These are phyloP conservation scores for Montifringilla adamsi DNA, from an alignment of 2,113 vertebrate species.

Conservation along the genomic window DNA sequence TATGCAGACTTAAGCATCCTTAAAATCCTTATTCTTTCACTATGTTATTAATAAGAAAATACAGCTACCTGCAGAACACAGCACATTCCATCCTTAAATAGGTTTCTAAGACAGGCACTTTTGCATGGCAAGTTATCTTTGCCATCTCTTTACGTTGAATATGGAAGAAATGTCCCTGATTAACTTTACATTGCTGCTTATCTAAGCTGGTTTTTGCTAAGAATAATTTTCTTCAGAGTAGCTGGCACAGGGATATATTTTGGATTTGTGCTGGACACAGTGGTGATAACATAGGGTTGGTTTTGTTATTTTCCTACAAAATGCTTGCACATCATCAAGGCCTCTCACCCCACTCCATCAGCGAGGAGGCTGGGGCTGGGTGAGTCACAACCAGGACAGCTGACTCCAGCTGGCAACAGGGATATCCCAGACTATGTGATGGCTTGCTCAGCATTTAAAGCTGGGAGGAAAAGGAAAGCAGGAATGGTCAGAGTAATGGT, in stretches of 20 bases:
- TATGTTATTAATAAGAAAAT: not conserved
- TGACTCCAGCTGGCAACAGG: not conserved
- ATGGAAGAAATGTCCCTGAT: not conserved
- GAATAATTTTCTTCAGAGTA: not conserved
- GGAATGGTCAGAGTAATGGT: not conserved
- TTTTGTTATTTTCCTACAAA: not conserved
- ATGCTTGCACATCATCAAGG: not conserved
- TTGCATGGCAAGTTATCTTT: not conserved
- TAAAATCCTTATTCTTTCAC: not conserved
- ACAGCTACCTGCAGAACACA: not conserved
- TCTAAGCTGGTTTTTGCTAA: not conserved
- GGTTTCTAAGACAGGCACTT: not conserved
- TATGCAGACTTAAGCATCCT: not conserved
- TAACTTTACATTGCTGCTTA: not conserved
- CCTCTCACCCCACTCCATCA: not conserved
- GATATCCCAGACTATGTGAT: not conserved
- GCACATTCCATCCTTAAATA: not conserved
- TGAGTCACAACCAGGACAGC: not conserved
- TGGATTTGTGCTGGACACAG: not conserved
- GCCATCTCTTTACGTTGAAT: not conserved
- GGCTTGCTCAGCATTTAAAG: not conserved
- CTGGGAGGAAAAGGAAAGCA: not conserved
- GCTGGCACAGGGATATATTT: not conserved
- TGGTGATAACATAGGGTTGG: not conserved
- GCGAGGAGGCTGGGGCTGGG: rapidly evolving